Conservation (phyloP, 2,113 vertebrate species). For the Austrofundulus limnaeus region DNA sequence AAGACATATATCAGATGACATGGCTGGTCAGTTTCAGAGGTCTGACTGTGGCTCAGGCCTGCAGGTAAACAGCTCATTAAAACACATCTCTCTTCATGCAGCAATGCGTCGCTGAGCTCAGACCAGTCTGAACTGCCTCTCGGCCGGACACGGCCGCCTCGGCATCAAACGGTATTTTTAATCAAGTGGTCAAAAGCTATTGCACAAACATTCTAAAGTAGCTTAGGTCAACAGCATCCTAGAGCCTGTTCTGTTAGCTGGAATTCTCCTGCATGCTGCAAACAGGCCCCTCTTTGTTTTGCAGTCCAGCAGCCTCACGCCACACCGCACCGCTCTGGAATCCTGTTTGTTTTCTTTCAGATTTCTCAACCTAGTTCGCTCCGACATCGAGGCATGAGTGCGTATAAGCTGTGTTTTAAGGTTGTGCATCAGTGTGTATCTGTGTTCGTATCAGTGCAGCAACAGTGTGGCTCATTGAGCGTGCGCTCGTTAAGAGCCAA, state of each 20-base stretch:
- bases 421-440: constrained; percentile 61
- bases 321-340: constrained; percentile 76
- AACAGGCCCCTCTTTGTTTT: constrained; percentile 79
- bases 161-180: constrained; percentile 84
- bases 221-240: constrained; percentile 82
- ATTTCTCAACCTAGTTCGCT: constrained; percentile 73
- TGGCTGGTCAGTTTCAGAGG: constrained; percentile 18
- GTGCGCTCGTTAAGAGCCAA: constrained; percentile 62
- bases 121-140: constrained; percentile 81
- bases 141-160: constrained; percentile 60
- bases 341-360: constrained; percentile 82
- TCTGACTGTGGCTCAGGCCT: constrained; percentile 39
- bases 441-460: constrained; percentile 47
- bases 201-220: constrained; percentile 87
- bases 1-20: constrained; percentile 15
- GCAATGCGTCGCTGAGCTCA: constrained; percentile 68
- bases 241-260: constrained; percentile 77
- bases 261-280: constrained; percentile 70
- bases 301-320: constrained; percentile 68
- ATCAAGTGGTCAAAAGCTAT: constrained; percentile 83
- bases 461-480: constrained; percentile 70
- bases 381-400: constrained; percentile 47
- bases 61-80: constrained; percentile 32
- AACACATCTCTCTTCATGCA: constrained; percentile 61
- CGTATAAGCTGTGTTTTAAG: constrained; percentile 39